Conservation (phyloP, 2,888 invertebrate species). For the Drosophila stalkeri region DNA sequence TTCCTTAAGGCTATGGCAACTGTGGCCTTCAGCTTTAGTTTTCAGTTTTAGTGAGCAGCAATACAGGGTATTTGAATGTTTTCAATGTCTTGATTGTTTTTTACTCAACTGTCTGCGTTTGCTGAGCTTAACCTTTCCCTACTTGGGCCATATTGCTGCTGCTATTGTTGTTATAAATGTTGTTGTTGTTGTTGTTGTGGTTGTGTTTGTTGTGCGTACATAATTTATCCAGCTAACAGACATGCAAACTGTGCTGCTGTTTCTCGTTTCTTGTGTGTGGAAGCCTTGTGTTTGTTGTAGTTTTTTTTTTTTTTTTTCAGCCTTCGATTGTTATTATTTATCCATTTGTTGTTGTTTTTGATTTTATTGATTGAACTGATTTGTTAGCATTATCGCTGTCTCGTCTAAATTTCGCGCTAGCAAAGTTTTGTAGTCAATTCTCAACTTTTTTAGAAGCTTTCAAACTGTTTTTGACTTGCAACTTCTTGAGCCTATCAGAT, state of each 20-base stretch:
- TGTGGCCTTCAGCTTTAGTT: too few relatives aligned
- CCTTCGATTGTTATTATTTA: background rate
- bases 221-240: conserved; percentile 66
- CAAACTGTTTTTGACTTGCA: conserved; percentile 5
- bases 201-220: conserved; percentile 50
- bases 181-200: conserved; percentile 49
- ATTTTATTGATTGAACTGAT: conserved; percentile 29
- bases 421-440: background rate
- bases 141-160: conserved; percentile 67
- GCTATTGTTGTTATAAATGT: conserved; percentile 32
- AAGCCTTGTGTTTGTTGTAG: conserved; percentile 11
- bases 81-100: background rate
- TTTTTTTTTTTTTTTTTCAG: too few relatives aligned
- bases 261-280: conserved; percentile 30
- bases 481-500: background rate
- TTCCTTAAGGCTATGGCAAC: too few relatives aligned
- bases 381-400: conserved; percentile 38
- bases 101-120: conserved; percentile 29
- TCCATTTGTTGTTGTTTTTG: background rate
- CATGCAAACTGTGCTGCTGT: conserved; percentile 32
- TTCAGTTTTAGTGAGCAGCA: background rate
- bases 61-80: background rate
- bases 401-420: conserved; percentile 3
- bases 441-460: background rate
- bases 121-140: conserved; percentile 70